Evolutionary conservation across 2,797 vertebrate species (phyloP).

Genomic region (Agapornis canus): DNA sequence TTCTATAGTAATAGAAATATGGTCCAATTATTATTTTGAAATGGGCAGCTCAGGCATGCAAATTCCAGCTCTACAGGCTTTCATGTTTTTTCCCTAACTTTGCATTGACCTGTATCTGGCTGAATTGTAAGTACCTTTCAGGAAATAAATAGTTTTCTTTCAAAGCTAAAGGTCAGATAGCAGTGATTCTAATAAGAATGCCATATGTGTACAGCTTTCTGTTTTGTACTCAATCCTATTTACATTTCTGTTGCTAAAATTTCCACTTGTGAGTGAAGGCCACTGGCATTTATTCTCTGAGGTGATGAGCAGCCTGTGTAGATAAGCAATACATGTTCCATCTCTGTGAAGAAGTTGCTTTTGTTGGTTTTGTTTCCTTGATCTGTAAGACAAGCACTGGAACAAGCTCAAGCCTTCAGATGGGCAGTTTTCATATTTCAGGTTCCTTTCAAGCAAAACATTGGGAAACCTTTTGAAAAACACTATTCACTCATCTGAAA

Average conservation of each 20-base stretch:
- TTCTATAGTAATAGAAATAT: background rate
- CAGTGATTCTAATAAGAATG: background rate
- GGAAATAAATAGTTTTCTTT: background rate
- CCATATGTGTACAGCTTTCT: background rate
- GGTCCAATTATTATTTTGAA: background rate
- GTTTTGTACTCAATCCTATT: background rate
- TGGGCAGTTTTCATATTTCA: background rate
- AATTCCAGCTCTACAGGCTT: background rate
- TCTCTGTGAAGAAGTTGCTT: background rate
- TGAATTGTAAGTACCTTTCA: background rate
- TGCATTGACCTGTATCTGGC: background rate
- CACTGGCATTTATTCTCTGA: background rate
- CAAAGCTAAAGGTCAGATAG: background rate
- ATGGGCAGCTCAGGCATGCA: background rate
- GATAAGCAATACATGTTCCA: background rate
- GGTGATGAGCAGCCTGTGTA: background rate
- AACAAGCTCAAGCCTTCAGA: background rate
- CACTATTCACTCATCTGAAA: background rate
- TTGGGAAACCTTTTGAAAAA: background rate
- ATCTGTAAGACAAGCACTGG: background rate
- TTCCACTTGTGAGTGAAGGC: background rate
- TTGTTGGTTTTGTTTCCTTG: background rate
- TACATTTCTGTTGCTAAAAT: constrained; percentile 10
- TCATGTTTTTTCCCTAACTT: background rate
- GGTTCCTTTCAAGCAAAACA: background rate